Evolutionary conservation across 2,113 vertebrate species (phyloP).

Genomic region (Anser brachyrhynchus): DNA sequence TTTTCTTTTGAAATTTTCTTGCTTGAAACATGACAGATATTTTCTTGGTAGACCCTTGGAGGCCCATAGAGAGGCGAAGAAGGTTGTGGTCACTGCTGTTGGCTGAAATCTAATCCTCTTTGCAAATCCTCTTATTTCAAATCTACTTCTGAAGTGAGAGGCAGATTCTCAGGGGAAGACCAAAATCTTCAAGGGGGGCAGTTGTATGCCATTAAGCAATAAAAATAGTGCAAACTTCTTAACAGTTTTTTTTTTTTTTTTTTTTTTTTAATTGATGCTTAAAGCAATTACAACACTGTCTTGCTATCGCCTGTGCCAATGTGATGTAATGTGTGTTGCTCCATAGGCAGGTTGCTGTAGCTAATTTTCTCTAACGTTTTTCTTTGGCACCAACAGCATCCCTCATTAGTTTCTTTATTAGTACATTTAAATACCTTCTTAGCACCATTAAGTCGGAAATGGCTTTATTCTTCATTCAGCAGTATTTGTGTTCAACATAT

Average conservation of each 20-base stretch:
- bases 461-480: conserved; percentile 61
- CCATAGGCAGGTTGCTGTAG: background rate
- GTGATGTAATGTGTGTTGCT: background rate
- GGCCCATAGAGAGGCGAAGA: background rate
- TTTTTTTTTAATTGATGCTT: background rate
- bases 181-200: background rate
- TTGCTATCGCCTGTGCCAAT: background rate
- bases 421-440: conserved; percentile 63
- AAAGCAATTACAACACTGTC: background rate
- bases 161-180: background rate
- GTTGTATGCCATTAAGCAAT: background rate
- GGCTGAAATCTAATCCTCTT: background rate
- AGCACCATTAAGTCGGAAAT: conserved; percentile 65
- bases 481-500: conserved; percentile 55
- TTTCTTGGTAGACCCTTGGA: background rate
- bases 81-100: background rate
- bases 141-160: background rate
- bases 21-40: background rate
- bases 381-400: conserved; percentile 44
- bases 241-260: background rate
- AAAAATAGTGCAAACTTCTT: background rate
- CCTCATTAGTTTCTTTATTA: conserved; percentile 73
- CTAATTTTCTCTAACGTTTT: conserved; percentile 57
- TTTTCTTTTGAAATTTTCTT: background rate
- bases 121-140: background rate